Conservation (phyloP, 2,797 vertebrate genomes). For the Diceros bicornis region DNA sequence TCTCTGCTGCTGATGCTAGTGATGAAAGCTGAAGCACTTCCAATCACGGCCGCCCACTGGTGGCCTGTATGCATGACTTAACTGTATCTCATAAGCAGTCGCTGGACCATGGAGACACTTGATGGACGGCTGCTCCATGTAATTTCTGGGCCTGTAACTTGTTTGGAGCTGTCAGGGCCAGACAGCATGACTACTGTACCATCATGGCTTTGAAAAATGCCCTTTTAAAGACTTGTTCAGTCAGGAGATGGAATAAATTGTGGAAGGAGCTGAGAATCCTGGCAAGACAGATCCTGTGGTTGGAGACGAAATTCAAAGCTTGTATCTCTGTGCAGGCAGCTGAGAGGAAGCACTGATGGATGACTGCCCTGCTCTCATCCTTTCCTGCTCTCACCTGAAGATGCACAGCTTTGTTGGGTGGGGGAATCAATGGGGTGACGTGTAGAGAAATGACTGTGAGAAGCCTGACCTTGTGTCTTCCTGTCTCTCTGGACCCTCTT, state of each 20-base stretch:
- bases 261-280: conserved; percentile 1
- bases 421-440: neutral
- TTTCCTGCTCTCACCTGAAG: neutral
- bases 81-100: conserved; percentile 40
- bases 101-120: conserved; percentile 60
- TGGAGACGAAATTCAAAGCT: neutral
- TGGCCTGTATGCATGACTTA: conserved; percentile 58
- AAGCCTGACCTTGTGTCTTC: neutral
- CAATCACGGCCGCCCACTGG: neutral
- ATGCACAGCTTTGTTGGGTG: neutral
- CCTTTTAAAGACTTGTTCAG: conserved; percentile 73
- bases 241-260: conserved; percentile 63
- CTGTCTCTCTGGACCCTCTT: neutral
- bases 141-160: conserved; percentile 78
- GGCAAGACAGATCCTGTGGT: conserved; percentile 23
- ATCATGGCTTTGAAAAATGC: conserved; percentile 74
- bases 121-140: conserved; percentile 65
- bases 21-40: conserved; percentile 29
- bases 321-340: neutral
- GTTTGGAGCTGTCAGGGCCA: conserved; percentile 68
- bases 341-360: neutral
- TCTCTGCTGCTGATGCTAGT: neutral
- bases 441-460: neutral
- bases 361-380: neutral
- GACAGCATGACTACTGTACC: conserved; percentile 65